Evolutionary conservation across 2,888 invertebrate genomes (phyloP).

Genomic region (Dexiosoma caninum): DNA sequence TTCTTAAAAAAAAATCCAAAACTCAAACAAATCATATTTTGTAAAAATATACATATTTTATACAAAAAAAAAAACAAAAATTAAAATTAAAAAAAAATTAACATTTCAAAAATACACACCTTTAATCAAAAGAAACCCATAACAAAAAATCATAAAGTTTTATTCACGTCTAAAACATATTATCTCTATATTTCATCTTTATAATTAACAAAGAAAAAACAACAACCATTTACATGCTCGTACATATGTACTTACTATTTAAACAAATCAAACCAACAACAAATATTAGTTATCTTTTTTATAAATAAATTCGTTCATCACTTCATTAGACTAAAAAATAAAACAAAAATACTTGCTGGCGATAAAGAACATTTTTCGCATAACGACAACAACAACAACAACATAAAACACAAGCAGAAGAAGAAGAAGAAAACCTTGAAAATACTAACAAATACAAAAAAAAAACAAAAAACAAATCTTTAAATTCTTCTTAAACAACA

Average conservation of each 20-base stretch:
- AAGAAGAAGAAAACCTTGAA: constrained; percentile 3
- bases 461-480: constrained; percentile 7
- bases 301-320: constrained; percentile 3
- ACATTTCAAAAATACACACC: background rate
- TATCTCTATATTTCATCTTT: constrained; percentile 20
- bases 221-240: constrained; percentile 15
- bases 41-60: constrained; percentile 62
- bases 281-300: background rate
- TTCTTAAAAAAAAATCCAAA: constrained; percentile 3
- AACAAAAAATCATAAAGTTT: constrained; percentile 8
- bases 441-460: too few species aligned
- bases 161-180: constrained; percentile 21
- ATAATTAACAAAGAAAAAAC: constrained; percentile 17
- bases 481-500: constrained; percentile 42
- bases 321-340: constrained; percentile 4
- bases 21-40: constrained; percentile 58
- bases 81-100: background rate
- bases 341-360: background rate
- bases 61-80: constrained; percentile 36
- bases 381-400: background rate
- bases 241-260: constrained; percentile 28
- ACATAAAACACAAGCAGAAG: constrained; percentile 7
- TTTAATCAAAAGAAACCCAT: constrained; percentile 1
- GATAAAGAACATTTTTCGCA: constrained; percentile 1
- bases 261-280: constrained; percentile 5